phyloP scores from a whole-genome alignment of 2,888 invertebrate genomes.

The Mythimna loreyi region DNA sequence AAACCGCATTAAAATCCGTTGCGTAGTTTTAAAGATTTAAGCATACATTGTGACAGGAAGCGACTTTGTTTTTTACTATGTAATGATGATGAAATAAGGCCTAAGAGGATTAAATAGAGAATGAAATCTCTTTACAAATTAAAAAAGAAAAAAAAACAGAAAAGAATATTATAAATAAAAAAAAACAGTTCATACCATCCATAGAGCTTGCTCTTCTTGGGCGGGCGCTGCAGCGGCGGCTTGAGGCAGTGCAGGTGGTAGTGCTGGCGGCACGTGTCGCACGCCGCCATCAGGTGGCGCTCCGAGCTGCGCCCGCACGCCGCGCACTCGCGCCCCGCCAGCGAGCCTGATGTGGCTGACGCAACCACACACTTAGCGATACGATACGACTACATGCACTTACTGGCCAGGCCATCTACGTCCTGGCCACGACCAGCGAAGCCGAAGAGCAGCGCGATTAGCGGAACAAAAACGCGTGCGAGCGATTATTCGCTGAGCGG shows the following conservation, averaged over 20 bases:
- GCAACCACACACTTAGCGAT: constrained; percentile 44
- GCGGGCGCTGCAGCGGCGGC: constrained; percentile 98
- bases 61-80: too few species aligned
- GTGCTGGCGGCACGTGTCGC: constrained; percentile 97
- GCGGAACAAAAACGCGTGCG: too few species aligned
- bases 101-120: too few species aligned
- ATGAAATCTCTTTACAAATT: too few species aligned
- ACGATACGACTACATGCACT: not conserved
- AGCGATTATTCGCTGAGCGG: too few species aligned
- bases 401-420: not conserved
- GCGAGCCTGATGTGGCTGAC: constrained; percentile 68
- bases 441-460: too few species aligned
- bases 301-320: constrained; percentile 96
- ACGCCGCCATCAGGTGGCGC: constrained; percentile 98
- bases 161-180: not conserved
- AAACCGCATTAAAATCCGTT: too few species aligned
- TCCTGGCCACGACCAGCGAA: too few species aligned
- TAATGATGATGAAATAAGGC: too few species aligned
- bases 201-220: constrained; percentile 98
- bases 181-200: constrained; percentile 93
- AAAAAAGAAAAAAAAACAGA: too few species aligned
- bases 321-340: constrained; percentile 94
- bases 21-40: too few species aligned
- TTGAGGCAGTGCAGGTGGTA: constrained; percentile 98
- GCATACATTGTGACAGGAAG: too few species aligned